Conservation (phyloP, 2,888 invertebrate species). For the Drosophila rellima region DNA sequence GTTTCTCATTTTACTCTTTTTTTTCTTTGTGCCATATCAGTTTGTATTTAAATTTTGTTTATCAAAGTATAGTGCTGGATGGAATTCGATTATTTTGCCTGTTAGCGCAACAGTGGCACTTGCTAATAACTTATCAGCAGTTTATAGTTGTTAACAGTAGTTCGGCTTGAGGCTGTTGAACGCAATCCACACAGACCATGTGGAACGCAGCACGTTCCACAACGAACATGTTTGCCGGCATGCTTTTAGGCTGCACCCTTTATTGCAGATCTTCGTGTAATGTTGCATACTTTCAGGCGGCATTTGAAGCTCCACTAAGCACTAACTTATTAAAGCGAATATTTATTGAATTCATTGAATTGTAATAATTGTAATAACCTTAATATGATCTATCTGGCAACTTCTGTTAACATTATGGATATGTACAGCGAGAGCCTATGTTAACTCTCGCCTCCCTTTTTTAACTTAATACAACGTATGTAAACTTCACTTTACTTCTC, state of each 20-base stretch:
- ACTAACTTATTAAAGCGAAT: background rate
- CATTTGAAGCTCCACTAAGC: background rate
- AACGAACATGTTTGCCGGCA: constrained; percentile 57
- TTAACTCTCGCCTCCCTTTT: too few species aligned
- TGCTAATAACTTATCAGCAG: background rate
- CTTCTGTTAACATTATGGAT: too few species aligned
- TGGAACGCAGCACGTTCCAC: constrained; percentile 53
- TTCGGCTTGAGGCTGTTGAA: constrained; percentile 6
- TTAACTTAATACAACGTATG: too few species aligned
- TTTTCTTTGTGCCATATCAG: too few species aligned
- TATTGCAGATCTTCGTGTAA: constrained; percentile 48
- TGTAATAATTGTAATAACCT: too few species aligned
- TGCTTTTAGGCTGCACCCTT: constrained; percentile 20
- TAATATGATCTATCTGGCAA: too few species aligned
- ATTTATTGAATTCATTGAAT: background rate
- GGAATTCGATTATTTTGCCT: background rate
- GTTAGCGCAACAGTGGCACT: background rate
- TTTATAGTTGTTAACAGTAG: constrained; percentile 2
- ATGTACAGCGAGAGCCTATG: too few species aligned
- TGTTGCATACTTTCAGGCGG: constrained; percentile 36
- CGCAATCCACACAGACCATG: constrained; percentile 42
- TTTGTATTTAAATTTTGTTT: too few species aligned
- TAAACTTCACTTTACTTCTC: too few species aligned
- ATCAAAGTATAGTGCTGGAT: background rate
- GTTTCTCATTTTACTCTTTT: too few species aligned